Base-by-base conservation (phyloP, 2,797 vertebrate genomes). In the Ctenopoma multispine region DNA sequence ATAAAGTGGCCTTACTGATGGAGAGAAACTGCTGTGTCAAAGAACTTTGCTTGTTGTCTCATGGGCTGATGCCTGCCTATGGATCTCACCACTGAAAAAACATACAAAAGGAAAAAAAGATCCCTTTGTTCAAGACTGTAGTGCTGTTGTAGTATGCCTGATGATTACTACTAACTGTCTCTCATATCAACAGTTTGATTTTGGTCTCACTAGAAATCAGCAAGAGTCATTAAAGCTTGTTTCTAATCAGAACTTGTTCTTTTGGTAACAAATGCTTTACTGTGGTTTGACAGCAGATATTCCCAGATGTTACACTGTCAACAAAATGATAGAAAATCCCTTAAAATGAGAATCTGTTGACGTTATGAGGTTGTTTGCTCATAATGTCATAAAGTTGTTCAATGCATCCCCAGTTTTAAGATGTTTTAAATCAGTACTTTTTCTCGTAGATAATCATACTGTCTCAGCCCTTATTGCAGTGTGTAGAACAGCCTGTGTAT, bases 1-100 rank as follows among this genome's bases (percentile, higher is more conserved):
- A 93, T 94, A 94, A 98, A 97, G 97, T 99, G 96, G 96, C 97
- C 96, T 98, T 98, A 98, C 94, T 94, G 93, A 86, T 85, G 71
- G 77, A 85, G 63, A 90, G 77, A 94, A 84, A 93, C 89, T 94
- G 92, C 90, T 92, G 92, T 89, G 90, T 94, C 90, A 89, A 91
- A 93, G 90, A 92, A 91, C 90, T 79, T 79, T 81, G 85, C 90
- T 85, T 81, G 82, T 81, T 85, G 70, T 88, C 86, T 86, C 81
- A 63, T 69, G 58, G 90, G 91, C 89, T 91, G 85, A 76, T 82
- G 87, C 79, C 86, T 91, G 93, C 92, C 91, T 92, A 87, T 87
- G 90, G 90, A 93, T 91, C 73, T 41, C 91, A 88, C 93, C 80
- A 83, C 93, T 94, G 75, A 80, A 83, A 85, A 64, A 46, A 40